phyloP scores from a whole-genome alignment of 2,113 vertebrate genomes.

The Cephalopterus ornatus region DNA sequence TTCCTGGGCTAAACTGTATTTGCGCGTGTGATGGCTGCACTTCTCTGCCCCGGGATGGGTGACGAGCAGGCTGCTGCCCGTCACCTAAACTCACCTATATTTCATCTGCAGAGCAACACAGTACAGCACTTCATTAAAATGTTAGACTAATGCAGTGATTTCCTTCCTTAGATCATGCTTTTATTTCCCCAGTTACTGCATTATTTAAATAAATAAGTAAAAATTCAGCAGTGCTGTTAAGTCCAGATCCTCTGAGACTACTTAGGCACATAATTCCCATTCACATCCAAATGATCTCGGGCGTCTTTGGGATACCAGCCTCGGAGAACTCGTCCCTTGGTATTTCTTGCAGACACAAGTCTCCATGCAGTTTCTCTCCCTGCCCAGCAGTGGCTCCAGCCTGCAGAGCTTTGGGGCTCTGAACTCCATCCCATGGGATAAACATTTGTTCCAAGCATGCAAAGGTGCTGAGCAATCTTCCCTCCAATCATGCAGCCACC shows the following conservation, averaged over 20 bases:
- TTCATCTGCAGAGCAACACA: accelerated
- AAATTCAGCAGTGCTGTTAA: background rate
- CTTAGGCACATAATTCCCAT: background rate
- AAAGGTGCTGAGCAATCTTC: background rate
- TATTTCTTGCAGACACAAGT: background rate
- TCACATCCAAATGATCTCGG: background rate
- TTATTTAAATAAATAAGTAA: background rate
- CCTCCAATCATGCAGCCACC: background rate
- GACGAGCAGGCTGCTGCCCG: background rate
- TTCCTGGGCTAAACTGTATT: background rate
- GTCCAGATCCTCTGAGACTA: background rate
- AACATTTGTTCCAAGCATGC: accelerated
- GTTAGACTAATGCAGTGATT: background rate
- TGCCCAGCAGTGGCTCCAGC: background rate
- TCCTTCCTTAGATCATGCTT: background rate
- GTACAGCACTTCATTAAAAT: background rate
- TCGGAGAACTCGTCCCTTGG: background rate
- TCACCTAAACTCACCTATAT: background rate
- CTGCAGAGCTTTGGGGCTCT: background rate
- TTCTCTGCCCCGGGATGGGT: background rate
- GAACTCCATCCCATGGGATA: background rate
- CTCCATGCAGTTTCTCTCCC: background rate
- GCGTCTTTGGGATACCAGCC: background rate
- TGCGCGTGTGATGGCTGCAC: accelerated
- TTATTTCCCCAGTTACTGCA: background rate